Conservation (phyloP, 2,113 vertebrate species). For the Paralichthys olivaceus region DNA sequence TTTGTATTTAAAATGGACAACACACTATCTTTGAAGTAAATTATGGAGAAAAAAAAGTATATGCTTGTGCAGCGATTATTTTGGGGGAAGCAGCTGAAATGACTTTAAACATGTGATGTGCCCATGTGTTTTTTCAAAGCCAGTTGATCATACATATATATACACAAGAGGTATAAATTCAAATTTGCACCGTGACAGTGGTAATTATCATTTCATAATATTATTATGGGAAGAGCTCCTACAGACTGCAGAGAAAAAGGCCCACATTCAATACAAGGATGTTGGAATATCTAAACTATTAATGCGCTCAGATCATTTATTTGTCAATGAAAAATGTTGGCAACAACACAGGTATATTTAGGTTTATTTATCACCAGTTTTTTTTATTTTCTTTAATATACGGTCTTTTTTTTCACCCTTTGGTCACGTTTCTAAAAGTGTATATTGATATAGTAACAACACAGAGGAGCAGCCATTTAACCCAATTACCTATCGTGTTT, state of each 20-base stretch:
- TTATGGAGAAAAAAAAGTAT: conserved; percentile 89
- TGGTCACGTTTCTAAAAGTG: conserved; percentile 66
- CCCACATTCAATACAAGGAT: conserved; percentile 14
- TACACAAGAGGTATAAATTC: conserved; percentile 47
- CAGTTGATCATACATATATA: conserved; percentile 70
- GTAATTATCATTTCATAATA: conserved; percentile 43
- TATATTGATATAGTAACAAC: conserved; percentile 82
- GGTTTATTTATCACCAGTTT: background rate
- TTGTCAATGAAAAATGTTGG: conserved; percentile 23
- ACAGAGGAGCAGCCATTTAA: conserved; percentile 88
- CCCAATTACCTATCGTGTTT: conserved; percentile 96
- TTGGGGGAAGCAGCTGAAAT: conserved; percentile 67
- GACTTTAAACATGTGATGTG: conserved; percentile 34
- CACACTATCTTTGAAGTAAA: conserved; percentile 99
- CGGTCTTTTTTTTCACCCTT: background rate
- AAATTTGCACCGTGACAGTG: conserved; percentile 65
- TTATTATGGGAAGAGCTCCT: background rate
- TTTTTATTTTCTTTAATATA: conserved; percentile 10
- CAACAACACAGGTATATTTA: conserved; percentile 19
- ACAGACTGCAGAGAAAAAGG: conserved; percentile 11
- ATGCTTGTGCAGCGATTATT: conserved; percentile 94
- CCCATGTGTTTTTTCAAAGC: conserved; percentile 83
- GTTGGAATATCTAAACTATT: conserved; percentile 37
- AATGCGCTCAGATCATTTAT: conserved; percentile 6
- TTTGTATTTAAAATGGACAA: conserved; percentile 99